Evolutionary conservation across 2,113 vertebrate species (phyloP).

Genomic region (Peromyscus californicus): DNA sequence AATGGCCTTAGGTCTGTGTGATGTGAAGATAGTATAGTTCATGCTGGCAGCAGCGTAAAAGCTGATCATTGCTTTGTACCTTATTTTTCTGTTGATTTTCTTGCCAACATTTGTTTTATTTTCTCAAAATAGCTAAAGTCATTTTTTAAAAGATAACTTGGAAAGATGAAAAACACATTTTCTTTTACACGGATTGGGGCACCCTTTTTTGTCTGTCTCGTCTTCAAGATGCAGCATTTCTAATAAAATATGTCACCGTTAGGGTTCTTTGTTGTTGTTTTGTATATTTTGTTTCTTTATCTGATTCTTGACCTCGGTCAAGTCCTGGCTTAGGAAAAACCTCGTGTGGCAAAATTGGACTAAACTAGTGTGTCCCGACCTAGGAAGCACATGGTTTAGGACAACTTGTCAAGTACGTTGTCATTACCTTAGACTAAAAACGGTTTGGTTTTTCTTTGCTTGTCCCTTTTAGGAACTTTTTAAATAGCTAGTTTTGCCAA

Average conservation of each 20-base stretch:
- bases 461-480: not conserved
- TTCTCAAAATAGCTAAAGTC: not conserved
- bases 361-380: not conserved
- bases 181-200: not conserved
- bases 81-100: conserved; percentile 26
- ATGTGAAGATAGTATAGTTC: not conserved
- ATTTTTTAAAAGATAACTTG: conserved; percentile 10
- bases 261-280: not conserved
- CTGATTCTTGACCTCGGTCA: not conserved
- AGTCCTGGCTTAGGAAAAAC: conserved; percentile 20
- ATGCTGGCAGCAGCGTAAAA: not conserved
- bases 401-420: not conserved
- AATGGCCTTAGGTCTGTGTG: not conserved
- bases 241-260: conserved; percentile 12
- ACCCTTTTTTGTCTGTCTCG: not conserved
- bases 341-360: not conserved
- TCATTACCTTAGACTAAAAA: not conserved
- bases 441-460: not conserved
- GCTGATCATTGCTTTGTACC: not conserved
- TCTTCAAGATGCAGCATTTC: conserved; percentile 23
- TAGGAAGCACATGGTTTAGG: not conserved
- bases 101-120: not conserved
- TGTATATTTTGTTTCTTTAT: not conserved
- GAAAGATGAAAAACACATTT: conserved; percentile 15
- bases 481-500: not conserved